Base-by-base conservation (phyloP, 2,888 invertebrate species). In the Phengaris alcon region DNA sequence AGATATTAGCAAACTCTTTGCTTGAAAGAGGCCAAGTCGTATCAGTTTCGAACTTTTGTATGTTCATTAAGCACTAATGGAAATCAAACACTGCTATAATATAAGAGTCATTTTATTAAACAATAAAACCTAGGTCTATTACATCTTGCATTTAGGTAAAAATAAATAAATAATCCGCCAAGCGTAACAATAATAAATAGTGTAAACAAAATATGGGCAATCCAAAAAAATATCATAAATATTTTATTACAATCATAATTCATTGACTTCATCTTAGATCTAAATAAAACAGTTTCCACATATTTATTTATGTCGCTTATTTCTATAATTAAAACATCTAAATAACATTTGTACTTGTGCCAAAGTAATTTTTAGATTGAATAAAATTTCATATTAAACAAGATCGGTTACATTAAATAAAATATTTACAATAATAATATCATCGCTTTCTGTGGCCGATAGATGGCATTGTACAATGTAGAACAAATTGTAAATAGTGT, bases 391-490 rank as follows among this genome's bases (percentile, higher is more conserved):
- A 13, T 72, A 12, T 44, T 6, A 54, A 48, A 46, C n/a, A 68
- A 64, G 35, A 64, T 68, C 46, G 46, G 54, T 46, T 44, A 68
- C 55, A 69, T 44, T 55, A 10, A 54, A 68, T n/a, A 64, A 68
- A 35, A 46, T 75, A 75, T 75, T 75, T 75, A 75, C 70, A 75
- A 72, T 72, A 52, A 51, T 69, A 68, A 69, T 68, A 55, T 70
- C 69, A 74, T 35, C 15, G 44, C 7, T 5, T 22, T 22, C 22
- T 51, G 69, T 22, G 15, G 12, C 57, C 69, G 51, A 75, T 55
- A 75, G 57, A 70, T 51, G 70, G 69, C 75, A 48, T 57, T 69
- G 13, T 69, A 69, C 69, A 48, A 54, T 75, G 69, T 57, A 69
- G 13, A 13, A 13, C 13, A 75, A 69, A 48, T 57, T 75, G 46